Base-by-base conservation (phyloP, 2,113 vertebrate genomes). In the Pipra filicauda region DNA sequence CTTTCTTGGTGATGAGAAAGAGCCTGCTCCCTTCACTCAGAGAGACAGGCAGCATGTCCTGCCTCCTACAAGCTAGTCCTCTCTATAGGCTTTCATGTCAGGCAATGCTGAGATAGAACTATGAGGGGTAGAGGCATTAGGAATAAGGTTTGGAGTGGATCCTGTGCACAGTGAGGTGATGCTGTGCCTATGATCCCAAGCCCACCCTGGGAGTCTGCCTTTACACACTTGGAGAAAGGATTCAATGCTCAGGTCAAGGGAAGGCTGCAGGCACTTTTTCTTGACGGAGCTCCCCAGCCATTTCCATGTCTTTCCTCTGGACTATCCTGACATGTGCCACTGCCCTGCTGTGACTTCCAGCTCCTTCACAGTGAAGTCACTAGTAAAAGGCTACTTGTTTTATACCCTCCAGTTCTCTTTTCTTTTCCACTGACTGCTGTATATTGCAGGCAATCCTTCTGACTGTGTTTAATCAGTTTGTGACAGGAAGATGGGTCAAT, bases 381-480 rank as follows among this genome's bases (percentile, higher is more conserved):
- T 26, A 39, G 37, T 66, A 70, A 79, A 91, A 87, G 89, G 33
- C 62, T 83, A 30, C 61, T 85, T 86, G 62, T 19, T 94, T 87
- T 79, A 43, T 69, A 41, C 28, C 73, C 79, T 89, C 37, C 57
- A 83, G 93, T 73, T 91, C 43, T 49, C 26, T 87, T 92, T 92
- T 91, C 48, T 37, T 70, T 85, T 74, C 39, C 85, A 78, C 54
- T 69, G 75, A 62, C 67, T 90, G 65, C 61, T 92, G 83, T 72
- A 21, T 39, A 39, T 95, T 89, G 51, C 88, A 87, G 73, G 39
- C 86, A 71, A 71, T 74, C 79, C 74, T 85, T 89, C 46, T 89
- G 97, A 96, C 79, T 59, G 73, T 59, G 88, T 46, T 95, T 89
- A 17, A 83, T 94, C 95, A 64, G 37, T 84, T 83, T 92, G 55